phyloP scores from a whole-genome alignment of 2,888 invertebrate genomes.

The Allacma fusca region DNA sequence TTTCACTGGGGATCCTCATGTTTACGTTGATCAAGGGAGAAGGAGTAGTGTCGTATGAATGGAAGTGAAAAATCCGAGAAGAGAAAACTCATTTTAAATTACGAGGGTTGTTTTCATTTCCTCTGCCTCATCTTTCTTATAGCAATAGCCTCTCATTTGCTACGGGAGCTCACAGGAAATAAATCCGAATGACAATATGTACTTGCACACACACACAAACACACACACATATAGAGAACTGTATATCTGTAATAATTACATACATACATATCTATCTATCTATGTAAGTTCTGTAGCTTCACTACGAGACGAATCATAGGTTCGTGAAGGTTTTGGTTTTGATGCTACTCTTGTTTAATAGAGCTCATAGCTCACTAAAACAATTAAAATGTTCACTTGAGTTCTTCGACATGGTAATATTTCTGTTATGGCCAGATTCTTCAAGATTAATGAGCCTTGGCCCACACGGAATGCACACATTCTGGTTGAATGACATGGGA shows the following conservation, averaged over 20 bases:
- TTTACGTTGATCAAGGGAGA: constrained; percentile 34
- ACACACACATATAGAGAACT: no score
- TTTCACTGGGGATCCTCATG: constrained; percentile 18
- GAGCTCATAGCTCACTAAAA: neutral
- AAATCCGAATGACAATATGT: no score
- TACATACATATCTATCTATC: no score
- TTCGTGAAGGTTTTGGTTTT: no score
- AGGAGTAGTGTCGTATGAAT: constrained; percentile 8
- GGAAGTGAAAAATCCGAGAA: constrained; percentile 15
- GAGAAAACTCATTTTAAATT: constrained; percentile 12
- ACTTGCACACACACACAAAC: no score
- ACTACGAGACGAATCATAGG: no score
- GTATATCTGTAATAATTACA: no score
- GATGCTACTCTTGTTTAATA: no score
- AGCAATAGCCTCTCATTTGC: no score
- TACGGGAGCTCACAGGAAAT: no score
- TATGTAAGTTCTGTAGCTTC: no score
- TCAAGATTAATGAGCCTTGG: constrained; percentile 58
- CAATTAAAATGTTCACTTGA: neutral
- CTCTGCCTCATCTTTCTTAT: neutral
- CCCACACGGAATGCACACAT: constrained; percentile 49
- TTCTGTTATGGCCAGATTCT: neutral
- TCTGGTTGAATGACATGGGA: neutral
- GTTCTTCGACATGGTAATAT: neutral
- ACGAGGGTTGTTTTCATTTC: neutral